These are phyloP conservation scores for crab-eating macaque (Macaca fascicularis) DNA, from an alignment of 2,113 vertebrate genomes.

Conservation along the genomic window T2T-MFA8v1.1 NC_088387.1:47022001-47022500, in stretches of 20 bases:
- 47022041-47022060: background rate
- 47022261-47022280: background rate
- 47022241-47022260: background rate
- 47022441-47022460: background rate
- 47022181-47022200: background rate
- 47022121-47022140: background rate
- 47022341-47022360: background rate
- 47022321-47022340: background rate
- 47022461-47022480: background rate
- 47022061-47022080: background rate
- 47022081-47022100: background rate
- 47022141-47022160: background rate
- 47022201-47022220: background rate
- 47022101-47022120: rapidly evolving
- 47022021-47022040: background rate
- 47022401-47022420: background rate
- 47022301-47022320: background rate
- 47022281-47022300: background rate
- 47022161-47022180: background rate
- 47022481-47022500: background rate
- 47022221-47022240: background rate
- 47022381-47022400: background rate
- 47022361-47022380: background rate
- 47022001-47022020: background rate
- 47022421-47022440: background rate